Evolutionary conservation across 2,113 vertebrate genomes (phyloP), one percentile per base, ranked within the genome.

Genomic region (Actenoides lindsayi): DNA sequence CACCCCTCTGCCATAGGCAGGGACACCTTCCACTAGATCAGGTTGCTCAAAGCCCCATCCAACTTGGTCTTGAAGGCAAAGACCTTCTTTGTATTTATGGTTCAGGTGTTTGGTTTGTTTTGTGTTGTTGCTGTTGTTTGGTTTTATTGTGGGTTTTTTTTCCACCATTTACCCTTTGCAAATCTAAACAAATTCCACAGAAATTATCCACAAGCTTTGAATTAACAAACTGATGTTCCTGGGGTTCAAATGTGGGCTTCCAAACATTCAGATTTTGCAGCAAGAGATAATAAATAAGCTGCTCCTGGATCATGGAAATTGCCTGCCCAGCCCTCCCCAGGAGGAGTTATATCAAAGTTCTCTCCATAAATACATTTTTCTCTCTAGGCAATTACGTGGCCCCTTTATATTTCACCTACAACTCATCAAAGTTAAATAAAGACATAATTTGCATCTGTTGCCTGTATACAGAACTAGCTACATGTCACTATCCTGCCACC

Each of bases 161-260:
- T 20, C 48, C 5, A 0, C 42, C 54, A 23, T 51, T 77, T 74
- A 56, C 50, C 23, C 53, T 74, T 84, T 87, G 46, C 69, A 74
- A 84, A 67, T 9, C 24, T 1, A 12, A 28, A 30, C 14, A 44
- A 91, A 93, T 33, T 62, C n/a, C 44, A 62, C 1, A 39, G 64
- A 87, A 89, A 74, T 84, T 62, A 93, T 35, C 81, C 41, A 70
- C 30, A 39, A 87, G 48, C 33, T 62, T 41, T 89, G 33, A 93
- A 57, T 77, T 84, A 74, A 51, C 10, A 67, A 65, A 77, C 9
- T 62, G n/a, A 15, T 77, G 37, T 35, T 90, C 41, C 54, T 16
- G 13, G 30, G 20, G n/a, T 84, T 91, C 53, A 93, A 62, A 33
- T 1, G 1, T 3, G 4, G 18, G 15, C 39, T 87, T 50, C 15